Base-by-base conservation (phyloP, 2,888 invertebrate species). In the Andrena haemorrhoa region DNA sequence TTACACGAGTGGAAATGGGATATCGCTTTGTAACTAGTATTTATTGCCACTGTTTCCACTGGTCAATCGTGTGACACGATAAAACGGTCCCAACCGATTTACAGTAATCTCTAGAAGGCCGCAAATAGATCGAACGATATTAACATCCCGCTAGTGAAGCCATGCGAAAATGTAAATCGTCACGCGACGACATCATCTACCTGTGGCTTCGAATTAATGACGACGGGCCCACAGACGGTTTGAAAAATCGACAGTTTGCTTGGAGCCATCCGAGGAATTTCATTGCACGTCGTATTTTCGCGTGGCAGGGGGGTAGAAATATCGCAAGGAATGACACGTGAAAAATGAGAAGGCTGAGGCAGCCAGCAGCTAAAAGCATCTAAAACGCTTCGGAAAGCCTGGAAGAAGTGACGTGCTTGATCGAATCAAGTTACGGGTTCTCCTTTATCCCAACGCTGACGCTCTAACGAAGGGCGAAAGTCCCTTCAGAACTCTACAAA, bases 361-460 rank as follows among this genome's bases (percentile, higher is more conserved):
- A 53, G 35, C 23, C n/a, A 20, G 51, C n/a, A 8, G 78, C 74
- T 88, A 83, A 88, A 86, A 88, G 87, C 87, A 71, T 82, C 84
- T 82, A 75, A 82, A 83, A 87, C 73, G 74, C 56, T 74, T 70
- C 58, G 72, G 60, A 81, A 81, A 81, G 75, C 74, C 69, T 63
- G 69, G 76, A 26, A 73, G 64, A 75, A 82, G 58, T 68, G 61
- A 65, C 74, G 53, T 73, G 70, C 70, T 84, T 84, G 78, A 88
- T 88, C 79, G 75, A 83, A 88, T 88, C 88, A 78, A 72, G 85
- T 79, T 82, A 82, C 75, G 66, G 84, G 12, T 16, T 86, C 76
- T 73, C 68, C 76, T 66, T 76, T 69, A 65, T 31, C 66, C 41
- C 66, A 31, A 23, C 70, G 53, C 63, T 47, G 64, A 66, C 31